phyloP scores from a whole-genome alignment of 2,797 vertebrate genomes.

The Craterocephalus amniculus region DNA sequence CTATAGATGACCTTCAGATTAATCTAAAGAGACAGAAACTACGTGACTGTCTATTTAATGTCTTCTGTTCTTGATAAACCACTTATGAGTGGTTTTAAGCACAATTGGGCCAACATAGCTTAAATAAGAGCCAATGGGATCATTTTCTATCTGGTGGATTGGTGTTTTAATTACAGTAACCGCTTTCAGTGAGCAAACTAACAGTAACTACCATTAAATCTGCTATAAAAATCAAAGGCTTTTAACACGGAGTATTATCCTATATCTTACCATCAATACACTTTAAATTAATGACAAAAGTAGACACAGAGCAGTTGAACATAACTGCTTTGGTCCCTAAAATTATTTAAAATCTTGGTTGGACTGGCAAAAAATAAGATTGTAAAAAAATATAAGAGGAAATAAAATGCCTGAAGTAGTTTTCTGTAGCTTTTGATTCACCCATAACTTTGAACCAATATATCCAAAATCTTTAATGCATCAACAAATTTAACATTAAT shows the following conservation, averaged over 20 bases:
- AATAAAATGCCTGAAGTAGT: no score
- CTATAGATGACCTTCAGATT: conserved; percentile 16
- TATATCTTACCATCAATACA: not conserved
- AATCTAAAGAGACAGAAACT: not conserved
- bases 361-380: no score
- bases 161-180: conserved; percentile 20
- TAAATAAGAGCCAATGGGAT: not conserved
- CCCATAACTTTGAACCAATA: no score
- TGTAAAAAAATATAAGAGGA: no score
- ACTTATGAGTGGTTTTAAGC: not conserved
- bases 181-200: conserved; percentile 1
- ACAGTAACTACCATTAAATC: not conserved
- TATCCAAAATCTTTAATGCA: no score
- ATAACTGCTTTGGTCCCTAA: not conserved
- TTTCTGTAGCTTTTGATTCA: no score
- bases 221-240: not conserved
- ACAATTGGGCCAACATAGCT: not conserved
- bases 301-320: not conserved
- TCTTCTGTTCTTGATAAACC: not conserved
- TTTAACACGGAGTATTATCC: not conserved
- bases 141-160: conserved; percentile 16
- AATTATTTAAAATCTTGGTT: no score
- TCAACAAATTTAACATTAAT: no score
- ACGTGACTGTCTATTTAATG: not conserved
- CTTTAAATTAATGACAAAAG: not conserved